Evolutionary conservation across 2,113 vertebrate genomes (phyloP), one percentile per base, ranked within the genome.

Genomic region (Falcunculus frontatus): DNA sequence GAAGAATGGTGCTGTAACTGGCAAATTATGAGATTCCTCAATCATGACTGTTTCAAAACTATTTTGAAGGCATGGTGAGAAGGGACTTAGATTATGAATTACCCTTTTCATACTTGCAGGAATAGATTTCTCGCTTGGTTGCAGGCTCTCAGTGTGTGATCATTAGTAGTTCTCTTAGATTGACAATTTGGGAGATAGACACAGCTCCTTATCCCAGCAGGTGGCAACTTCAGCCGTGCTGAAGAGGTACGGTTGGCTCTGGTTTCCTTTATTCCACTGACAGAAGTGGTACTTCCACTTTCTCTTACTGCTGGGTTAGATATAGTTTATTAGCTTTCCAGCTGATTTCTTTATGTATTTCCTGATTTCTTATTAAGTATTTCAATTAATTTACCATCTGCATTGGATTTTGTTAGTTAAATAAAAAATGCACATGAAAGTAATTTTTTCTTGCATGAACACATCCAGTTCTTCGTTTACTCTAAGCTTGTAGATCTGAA

Each of bases 161-260:
- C 95, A 81, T 96, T 96, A 97, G 93, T 84, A 75, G 47, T 94
- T 90, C 73, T 97, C 73, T 81, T 84, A 89, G 91, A 97, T 81
- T 95, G 94, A 89, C 87, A 93, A 67, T 96, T 77, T 95, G 94
- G 88, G 83, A 96, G 92, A 97, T 77, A 97, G 89, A 89, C 95
- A 83, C 47, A 84, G 87, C 84, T 93, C 95, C 93, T 95, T 95
- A 91, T 75, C 95, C n/a, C 93, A 91, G 94, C 91, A 87, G 89
- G 93, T 70, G 80, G 84, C 80, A 95, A 70, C 83, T 94, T 92
- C 88, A 95, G 42, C 90, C 22, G 4, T 59, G 69, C 35, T 64
- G 60, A 92, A 92, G 94, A 84, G 95, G 93, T 95, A 8, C 0
- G 0, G 44, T 81, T 92, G 74, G 60, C 89, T 92, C 80, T 78